A percentile compares a stretch with the other conserved stretches of the same genome.
These are phyloP conservation scores for Lepidonotus clava DNA, from an alignment of 2,888 invertebrate genomes.

Conservation along the genomic window DNA sequence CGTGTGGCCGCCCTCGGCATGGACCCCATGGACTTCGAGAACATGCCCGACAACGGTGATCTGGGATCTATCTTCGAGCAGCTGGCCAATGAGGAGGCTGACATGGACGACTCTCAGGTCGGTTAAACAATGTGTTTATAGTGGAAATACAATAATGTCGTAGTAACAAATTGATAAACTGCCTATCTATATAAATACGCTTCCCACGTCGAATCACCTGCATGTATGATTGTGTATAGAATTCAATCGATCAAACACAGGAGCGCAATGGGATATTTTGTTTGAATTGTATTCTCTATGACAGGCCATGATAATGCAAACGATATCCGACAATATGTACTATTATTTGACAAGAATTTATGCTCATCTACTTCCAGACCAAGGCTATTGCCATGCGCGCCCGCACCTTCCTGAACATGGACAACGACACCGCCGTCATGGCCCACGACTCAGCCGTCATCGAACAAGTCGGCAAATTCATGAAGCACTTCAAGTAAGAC, in stretches of 20 bases:
- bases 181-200: too few relatives aligned
- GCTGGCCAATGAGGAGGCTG: not conserved
- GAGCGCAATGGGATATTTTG: too few relatives aligned
- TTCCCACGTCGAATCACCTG: not conserved
- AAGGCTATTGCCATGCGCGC: conserved; percentile 21
- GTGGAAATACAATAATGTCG: too few relatives aligned
- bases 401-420: conserved; percentile 3
- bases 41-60: conserved; percentile 33
- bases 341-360: not conserved
- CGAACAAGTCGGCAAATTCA: conserved; percentile 44
- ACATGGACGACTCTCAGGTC: conserved; percentile 43
- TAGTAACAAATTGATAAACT: too few relatives aligned
- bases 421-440: not conserved
- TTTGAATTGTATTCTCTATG: too few relatives aligned
- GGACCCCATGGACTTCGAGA: conserved; percentile 37
- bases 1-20: conserved; percentile 55
- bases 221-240: not conserved
- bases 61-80: conserved; percentile 28
- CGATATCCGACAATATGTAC: not conserved
- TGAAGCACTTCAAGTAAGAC: conserved; percentile 48
- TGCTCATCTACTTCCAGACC: not conserved
- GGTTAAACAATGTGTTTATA: too few relatives aligned
- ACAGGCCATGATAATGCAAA: too few relatives aligned
- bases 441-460: not conserved
- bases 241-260: not conserved